A percentile compares a stretch with the other conserved stretches of the same genome.
Conservation (phyloP, 2,797 vertebrate species). For the Ctenopoma kingsleyae region DNA sequence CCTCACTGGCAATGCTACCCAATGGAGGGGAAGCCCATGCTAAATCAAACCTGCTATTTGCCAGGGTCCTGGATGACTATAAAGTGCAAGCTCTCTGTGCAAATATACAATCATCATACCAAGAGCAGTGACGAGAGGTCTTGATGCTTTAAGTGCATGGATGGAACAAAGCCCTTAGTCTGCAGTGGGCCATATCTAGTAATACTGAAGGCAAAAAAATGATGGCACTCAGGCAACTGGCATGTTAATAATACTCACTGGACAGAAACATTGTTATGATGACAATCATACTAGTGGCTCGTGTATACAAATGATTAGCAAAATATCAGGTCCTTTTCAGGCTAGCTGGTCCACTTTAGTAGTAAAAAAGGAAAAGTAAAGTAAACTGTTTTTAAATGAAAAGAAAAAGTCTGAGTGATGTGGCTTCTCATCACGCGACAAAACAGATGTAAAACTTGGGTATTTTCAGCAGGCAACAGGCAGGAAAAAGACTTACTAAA, state of each 20-base stretch:
- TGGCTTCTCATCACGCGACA: constrained; percentile 22
- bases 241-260: constrained; percentile 32
- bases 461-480: constrained; percentile 9
- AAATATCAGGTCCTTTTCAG: constrained; percentile 42
- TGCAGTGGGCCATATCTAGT: not conserved
- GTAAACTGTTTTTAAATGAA: too few relatives aligned
- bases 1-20: constrained; percentile 49
- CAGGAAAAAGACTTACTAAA: constrained; percentile 37
- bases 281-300: constrained; percentile 43
- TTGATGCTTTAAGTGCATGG: constrained; percentile 50
- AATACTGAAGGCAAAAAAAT: not conserved
- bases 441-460: constrained; percentile 54
- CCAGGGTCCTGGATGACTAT: constrained; percentile 64
- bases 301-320: constrained; percentile 34
- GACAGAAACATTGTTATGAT: constrained; percentile 49
- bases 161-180: constrained; percentile 62
- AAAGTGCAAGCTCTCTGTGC: constrained; percentile 58
- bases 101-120: constrained; percentile 65
- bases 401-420: not conserved
- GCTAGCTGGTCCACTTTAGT: constrained; percentile 39
- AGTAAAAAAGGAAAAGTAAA: too few relatives aligned
- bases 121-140: constrained; percentile 64
- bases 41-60: constrained; percentile 68
- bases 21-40: constrained; percentile 35
- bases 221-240: constrained; percentile 42